Percentiles rank a stretch among this genome's conserved stretches.
Evolutionary conservation across 2,797 vertebrate species (phyloP).

Genomic region (Ctenopoma kingsleyae): DNA sequence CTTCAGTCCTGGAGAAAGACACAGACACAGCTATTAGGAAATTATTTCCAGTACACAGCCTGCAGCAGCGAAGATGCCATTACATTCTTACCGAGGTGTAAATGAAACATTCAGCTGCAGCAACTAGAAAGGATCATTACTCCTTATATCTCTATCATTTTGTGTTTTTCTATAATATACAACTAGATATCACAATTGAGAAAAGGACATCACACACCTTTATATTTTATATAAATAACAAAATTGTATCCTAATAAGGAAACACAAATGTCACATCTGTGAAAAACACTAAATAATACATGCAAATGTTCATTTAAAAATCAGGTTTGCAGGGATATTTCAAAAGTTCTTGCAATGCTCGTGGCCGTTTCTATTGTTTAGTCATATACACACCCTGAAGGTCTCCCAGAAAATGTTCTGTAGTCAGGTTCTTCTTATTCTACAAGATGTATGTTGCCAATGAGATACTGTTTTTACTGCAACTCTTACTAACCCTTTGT

Average conservation of each 20-base stretch:
- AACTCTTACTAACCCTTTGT: not conserved
- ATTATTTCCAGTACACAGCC: not conserved
- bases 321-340: not conserved
- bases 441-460: not conserved
- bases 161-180: not conserved
- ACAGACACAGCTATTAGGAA: not conserved
- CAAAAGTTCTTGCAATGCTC: not conserved
- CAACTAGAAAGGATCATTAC: not conserved
- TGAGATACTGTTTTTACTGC: not conserved
- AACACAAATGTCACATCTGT: no score
- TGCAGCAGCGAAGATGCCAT: not conserved
- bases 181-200: no score
- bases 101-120: slow-evolving; percentile 6
- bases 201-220: not conserved
- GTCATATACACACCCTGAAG: no score
- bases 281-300: not conserved
- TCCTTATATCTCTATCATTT: not conserved
- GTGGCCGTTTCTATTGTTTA: no score
- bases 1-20: slow-evolving; percentile 87
- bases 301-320: not conserved
- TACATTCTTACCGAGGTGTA: not conserved
- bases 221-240: not conserved
- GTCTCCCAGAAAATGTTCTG: not conserved
- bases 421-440: not conserved
- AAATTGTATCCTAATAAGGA: not conserved